phyloP scores from a whole-genome alignment of 2,888 invertebrate species.

The Phymatocera aterrima region DNA sequence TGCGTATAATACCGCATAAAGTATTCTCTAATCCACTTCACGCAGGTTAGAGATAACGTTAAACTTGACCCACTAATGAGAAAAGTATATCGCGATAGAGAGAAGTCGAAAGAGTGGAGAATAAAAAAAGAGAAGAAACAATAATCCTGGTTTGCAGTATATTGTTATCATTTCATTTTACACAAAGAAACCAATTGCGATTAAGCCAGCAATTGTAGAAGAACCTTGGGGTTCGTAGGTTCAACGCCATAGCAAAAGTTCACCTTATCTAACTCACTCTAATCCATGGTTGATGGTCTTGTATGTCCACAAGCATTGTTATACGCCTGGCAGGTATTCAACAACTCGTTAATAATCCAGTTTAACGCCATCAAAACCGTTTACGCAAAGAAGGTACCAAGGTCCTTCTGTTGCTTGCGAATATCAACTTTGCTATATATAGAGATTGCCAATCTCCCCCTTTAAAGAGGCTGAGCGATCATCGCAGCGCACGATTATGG shows the following conservation, averaged over 20 bases:
- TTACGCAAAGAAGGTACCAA: conserved; percentile 29
- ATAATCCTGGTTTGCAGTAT: background rate
- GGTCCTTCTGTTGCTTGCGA: conserved; percentile 9
- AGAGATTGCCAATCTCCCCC: conserved; percentile 28
- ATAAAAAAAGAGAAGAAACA: background rate
- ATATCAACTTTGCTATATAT: conserved; percentile 28
- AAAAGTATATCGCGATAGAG: no score
- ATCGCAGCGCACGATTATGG: conserved; percentile 13
- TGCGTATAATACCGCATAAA: no score
- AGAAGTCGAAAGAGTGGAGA: no score
- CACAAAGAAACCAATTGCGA: background rate
- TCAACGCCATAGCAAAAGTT: background rate
- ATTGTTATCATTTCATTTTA: background rate
- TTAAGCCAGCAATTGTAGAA: background rate
- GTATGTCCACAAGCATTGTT: background rate
- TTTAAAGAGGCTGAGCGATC: background rate
- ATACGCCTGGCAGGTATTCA: conserved; percentile 9
- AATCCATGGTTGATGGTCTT: background rate
- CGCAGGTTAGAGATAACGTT: background rate
- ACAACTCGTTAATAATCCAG: conserved; percentile 40
- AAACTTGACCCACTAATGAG: background rate
- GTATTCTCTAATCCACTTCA: background rate
- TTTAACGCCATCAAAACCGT: conserved; percentile 30
- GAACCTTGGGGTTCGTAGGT: background rate
- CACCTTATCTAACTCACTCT: background rate